phyloP scores from a whole-genome alignment of 2,888 invertebrate species.

The Bursaphelenchus okinawaensis region DNA sequence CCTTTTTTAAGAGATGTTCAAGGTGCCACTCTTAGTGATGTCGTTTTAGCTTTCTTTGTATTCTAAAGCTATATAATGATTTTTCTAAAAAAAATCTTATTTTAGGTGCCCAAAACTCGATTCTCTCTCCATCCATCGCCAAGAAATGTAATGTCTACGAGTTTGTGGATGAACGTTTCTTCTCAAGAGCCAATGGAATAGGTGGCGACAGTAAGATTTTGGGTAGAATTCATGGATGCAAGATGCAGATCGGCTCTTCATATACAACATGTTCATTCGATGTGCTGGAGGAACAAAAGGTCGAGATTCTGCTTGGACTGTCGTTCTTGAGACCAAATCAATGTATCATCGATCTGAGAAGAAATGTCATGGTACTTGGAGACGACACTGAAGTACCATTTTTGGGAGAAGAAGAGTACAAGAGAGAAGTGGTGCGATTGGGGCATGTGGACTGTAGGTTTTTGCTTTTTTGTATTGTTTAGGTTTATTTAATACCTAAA shows the following conservation, averaged over 20 bases:
- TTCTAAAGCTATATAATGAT: conserved; percentile 66
- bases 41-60: conserved; percentile 96
- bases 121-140: conserved; percentile 88
- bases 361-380: conserved; percentile 63
- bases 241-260: conserved; percentile 88
- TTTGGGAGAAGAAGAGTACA: conserved; percentile 29
- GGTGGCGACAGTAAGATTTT: conserved; percentile 93
- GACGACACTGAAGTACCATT: conserved; percentile 38
- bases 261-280: conserved; percentile 92
- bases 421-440: conserved; percentile 20
- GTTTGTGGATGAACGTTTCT: conserved; percentile 22
- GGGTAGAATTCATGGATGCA: conserved; percentile 89
- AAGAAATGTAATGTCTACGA: conserved; percentile 63
- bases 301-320: conserved; percentile 94
- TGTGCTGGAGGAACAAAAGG: conserved; percentile 88
- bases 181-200: conserved; percentile 69
- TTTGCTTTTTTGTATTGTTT: too few species aligned
- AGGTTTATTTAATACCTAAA: too few species aligned
- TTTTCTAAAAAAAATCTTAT: background rate
- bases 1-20: too few species aligned
- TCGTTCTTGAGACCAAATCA: conserved; percentile 74
- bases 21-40: conserved; percentile 89
- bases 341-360: conserved; percentile 85
- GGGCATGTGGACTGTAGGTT: background rate
- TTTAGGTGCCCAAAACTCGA: conserved; percentile 84